A percentile compares a stretch with the other conserved stretches of the same genome.
phyloP scores from a whole-genome alignment of 2,888 invertebrate species.

The Epinotia ramella region DNA sequence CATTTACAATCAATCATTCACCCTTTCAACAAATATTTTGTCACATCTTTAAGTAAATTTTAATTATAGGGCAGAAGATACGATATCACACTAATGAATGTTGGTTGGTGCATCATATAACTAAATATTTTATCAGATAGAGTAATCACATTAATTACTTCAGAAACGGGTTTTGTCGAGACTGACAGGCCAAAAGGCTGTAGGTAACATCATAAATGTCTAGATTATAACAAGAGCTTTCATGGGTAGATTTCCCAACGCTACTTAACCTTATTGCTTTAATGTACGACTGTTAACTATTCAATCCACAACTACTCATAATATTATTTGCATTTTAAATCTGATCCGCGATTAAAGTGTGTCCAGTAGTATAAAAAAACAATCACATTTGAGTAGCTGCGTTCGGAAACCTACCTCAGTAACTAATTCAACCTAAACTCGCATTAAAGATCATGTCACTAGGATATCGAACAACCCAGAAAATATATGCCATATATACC shows the following conservation, averaged over 20 bases:
- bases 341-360: background rate
- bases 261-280: background rate
- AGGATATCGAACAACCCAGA: background rate
- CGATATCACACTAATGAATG: conserved; percentile 35
- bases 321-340: too few species aligned
- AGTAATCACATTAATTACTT: background rate
- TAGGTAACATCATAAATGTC: background rate
- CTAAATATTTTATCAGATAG: conserved; percentile 2
- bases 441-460: conserved; percentile 10
- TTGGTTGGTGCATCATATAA: conserved; percentile 80
- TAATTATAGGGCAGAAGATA: conserved; percentile 17
- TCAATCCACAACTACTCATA: background rate
- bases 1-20: conserved; percentile 49
- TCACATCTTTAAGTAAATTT: conserved; percentile 4
- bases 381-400: background rate
- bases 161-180: background rate
- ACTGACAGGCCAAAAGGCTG: background rate
- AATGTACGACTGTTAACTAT: background rate
- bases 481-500: too few species aligned
- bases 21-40: conserved; percentile 49
- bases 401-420: conserved; percentile 10
- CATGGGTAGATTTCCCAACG: conserved; percentile 4
- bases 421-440: background rate
- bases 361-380: background rate
- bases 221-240: background rate